These are phyloP conservation scores for Drymodes brunneopygia DNA, from an alignment of 2,113 vertebrate genomes.

Conservation along the genomic window DNA sequence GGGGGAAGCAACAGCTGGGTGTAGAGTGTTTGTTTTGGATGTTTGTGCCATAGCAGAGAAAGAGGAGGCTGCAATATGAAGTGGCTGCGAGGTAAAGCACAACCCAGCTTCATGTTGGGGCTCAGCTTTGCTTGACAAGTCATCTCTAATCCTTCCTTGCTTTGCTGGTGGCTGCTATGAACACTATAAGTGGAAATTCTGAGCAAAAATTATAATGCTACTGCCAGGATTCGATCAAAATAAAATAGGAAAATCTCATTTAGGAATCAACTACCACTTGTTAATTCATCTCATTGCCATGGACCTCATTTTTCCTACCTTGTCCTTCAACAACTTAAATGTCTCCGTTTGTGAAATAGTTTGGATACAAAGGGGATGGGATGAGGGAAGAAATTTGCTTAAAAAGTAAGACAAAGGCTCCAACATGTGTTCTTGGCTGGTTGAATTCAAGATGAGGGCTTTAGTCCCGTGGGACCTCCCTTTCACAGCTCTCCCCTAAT, in stretches of 20 bases:
- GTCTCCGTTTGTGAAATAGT: neutral
- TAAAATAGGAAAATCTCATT: neutral
- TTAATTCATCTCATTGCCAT: neutral
- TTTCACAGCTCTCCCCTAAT: slow-evolving; percentile 74
- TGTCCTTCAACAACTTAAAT: neutral
- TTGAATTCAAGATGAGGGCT: slow-evolving; percentile 61
- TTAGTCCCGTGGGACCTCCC: slow-evolving; percentile 74
- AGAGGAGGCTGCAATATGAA: neutral
- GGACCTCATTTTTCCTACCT: neutral
- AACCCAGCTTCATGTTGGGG: neutral
- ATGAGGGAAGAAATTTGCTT: neutral
- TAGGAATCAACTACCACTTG: neutral
- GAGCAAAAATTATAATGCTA: neutral
- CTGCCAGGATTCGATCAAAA: neutral
- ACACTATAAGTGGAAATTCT: neutral
- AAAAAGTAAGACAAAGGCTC: slow-evolving; percentile 39
- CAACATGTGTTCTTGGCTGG: slow-evolving; percentile 59
- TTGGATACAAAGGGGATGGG: neutral
- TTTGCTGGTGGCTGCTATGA: neutral
- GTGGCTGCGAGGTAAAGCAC: neutral
- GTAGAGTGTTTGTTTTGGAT: neutral
- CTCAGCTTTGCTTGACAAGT: neutral
- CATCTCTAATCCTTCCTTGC: neutral
- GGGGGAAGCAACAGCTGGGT: neutral
- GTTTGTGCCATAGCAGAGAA: neutral